Evolutionary conservation across 2,113 vertebrate species (phyloP).

Genomic region (Zeus faber): DNA sequence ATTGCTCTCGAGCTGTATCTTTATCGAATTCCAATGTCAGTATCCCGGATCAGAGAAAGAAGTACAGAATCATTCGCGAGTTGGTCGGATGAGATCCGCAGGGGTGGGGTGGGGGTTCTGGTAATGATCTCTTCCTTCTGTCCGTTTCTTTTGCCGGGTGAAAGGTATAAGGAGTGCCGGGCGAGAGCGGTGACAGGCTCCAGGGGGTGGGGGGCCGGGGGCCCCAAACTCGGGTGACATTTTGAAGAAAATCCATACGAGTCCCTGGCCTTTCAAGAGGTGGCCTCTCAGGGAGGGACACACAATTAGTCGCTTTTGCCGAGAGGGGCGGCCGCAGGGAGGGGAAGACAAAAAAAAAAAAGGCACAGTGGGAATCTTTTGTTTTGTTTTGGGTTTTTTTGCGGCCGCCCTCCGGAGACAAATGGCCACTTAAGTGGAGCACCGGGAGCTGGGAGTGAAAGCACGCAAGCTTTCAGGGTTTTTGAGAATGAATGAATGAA

Average conservation of each 20-base stretch:
- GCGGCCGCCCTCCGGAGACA: constrained; percentile 5
- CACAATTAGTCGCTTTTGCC: constrained; percentile 48
- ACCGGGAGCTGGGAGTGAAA: background rate
- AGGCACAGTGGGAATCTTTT: constrained; percentile 25
- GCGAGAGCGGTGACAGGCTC: background rate
- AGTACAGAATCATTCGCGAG: background rate
- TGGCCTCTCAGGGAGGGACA: constrained; percentile 28
- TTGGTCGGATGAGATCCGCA: no score
- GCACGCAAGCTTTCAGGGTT: background rate
- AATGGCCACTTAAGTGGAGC: constrained; percentile 15
- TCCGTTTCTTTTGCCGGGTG: no score
- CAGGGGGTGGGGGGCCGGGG: background rate
- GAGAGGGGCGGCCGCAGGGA: background rate
- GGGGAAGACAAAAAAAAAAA: background rate
- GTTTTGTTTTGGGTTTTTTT: constrained; percentile 8
- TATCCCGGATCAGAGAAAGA: background rate
- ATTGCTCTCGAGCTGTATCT: background rate
- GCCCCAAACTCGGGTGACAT: constrained; percentile 53
- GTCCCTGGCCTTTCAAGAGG: constrained; percentile 48
- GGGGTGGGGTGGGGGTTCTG: background rate
- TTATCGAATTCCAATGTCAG: background rate
- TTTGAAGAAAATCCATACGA: constrained; percentile 56
- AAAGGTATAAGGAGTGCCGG: no score
- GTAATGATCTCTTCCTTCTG: no score
- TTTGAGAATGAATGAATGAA: no score